Evolutionary conservation across 2,113 vertebrate genomes (phyloP), one percentile per base, ranked within the genome.

Genomic region (Ciconia stormi): DNA sequence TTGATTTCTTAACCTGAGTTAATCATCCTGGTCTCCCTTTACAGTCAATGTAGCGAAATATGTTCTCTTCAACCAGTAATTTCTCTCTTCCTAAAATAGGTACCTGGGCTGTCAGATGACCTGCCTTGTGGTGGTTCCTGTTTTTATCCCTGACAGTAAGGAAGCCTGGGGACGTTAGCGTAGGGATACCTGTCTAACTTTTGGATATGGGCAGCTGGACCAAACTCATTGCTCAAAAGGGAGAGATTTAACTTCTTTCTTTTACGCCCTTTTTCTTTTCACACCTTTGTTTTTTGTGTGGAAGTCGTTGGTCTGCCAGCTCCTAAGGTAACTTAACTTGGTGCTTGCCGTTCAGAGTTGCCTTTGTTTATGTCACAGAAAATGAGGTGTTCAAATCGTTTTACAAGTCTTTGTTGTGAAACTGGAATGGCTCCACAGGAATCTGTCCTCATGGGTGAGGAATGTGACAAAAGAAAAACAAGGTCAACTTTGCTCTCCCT

Each of bases 361-460:
- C 53, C 34, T 52, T 71, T 91, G 79, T 96, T 95, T 92, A 42
- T 88, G 85, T 78, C 95, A 93, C 87, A 88, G 89, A 94, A 97
- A 89, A 95, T 44, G 36, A 91, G 52, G 66, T 82, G 66, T 95
- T 89, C 81, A 95, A 95, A 91, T 95, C 14, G 1, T 76, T 87
- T 94, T 94, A 58, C 66, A 65, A 46, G 46, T 46, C 89, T 95
- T 94, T 97, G 88, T 84, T 95, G 87, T 85, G 91, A 73, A 95
- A 74, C 67, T 87, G 91, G 87, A 95, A 86, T 65, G 42, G n/a
- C 78, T 94, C 77, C 87, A 70, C 62, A 82, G 58, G 53, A 95
- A 90, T 95, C 81, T 95, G 93, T 87, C 70, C 81, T 95, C 91
- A 89, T 90, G 81, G 67, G 73, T 40, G 50, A 93, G 66, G 95